Percentiles rank a stretch among this genome's conserved stretches.
Evolutionary conservation across 37 sponge, comb jelly and placozoan genomes (phyloP).

Genomic region (Sycon ciliatum): DNA sequence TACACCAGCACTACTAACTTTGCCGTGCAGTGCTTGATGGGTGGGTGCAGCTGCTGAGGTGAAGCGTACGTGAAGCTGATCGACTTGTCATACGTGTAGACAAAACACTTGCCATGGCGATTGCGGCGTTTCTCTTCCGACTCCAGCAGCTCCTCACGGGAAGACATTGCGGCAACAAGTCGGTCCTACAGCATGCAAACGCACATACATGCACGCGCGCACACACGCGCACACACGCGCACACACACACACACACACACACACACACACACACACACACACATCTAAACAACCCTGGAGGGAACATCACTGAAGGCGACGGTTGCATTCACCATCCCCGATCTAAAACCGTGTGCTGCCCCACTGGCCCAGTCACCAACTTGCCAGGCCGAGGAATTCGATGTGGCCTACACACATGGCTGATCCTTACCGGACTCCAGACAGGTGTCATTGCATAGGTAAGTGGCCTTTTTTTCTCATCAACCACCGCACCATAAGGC

Average conservation of each 20-base stretch:
- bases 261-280: slow-evolving; percentile 5
- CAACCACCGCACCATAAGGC: no score
- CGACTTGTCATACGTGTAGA: slow-evolving; percentile 5
- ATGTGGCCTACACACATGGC: no score
- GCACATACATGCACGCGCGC: slow-evolving; percentile 11
- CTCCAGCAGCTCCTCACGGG: slow-evolving; percentile 5
- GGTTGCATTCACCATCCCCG: no score
- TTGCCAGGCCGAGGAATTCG: no score
- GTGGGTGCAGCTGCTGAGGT: slow-evolving; percentile 18
- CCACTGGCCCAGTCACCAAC: no score
- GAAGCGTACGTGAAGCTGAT: not conserved
- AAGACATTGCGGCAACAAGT: slow-evolving; percentile 26
- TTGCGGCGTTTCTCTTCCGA: slow-evolving; percentile 32
- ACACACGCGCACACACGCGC: slow-evolving; percentile 14
- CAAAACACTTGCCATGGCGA: slow-evolving; percentile 22
- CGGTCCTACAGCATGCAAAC: slow-evolving; percentile 17
- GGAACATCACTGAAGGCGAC: no score
- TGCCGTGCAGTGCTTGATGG: slow-evolving; percentile 26
- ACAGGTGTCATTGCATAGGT: no score
- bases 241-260: slow-evolving; percentile 19
- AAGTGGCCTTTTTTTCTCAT: no score
- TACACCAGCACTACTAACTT: no score
- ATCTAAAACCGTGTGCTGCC: no score
- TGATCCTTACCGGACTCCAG: no score
- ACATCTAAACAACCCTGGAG: not conserved